Evolutionary conservation across 2,888 invertebrate genomes (phyloP).

Genomic region (Trissolcus japonicus): DNA sequence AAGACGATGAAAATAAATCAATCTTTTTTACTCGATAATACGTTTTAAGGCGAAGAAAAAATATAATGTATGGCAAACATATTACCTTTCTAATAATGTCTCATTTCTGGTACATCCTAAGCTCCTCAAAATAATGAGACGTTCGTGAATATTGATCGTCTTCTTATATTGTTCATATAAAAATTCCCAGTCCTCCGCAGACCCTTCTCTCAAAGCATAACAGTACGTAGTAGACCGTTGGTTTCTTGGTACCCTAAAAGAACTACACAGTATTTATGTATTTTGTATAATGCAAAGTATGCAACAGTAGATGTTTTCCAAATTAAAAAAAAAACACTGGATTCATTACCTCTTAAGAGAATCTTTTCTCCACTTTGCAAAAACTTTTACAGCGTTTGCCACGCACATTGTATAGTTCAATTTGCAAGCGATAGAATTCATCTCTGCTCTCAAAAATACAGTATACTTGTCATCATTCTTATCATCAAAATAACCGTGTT

Average conservation of each 20-base stretch:
- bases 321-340: too few species aligned
- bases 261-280: slow-evolving; percentile 34
- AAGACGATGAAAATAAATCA: too few species aligned
- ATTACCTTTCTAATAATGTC: slow-evolving; percentile 75
- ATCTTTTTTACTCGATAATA: too few species aligned
- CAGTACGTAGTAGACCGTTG: slow-evolving; percentile 82
- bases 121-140: slow-evolving; percentile 79
- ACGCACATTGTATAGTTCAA: slow-evolving; percentile 79
- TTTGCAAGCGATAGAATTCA: slow-evolving; percentile 80
- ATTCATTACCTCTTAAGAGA: too few species aligned
- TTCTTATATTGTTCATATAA: slow-evolving; percentile 81
- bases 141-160: slow-evolving; percentile 80
- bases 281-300: too few species aligned
- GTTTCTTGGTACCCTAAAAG: slow-evolving; percentile 80
- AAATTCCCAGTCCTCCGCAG: slow-evolving; percentile 83
- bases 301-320: too few species aligned
- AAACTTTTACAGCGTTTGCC: slow-evolving; percentile 73
- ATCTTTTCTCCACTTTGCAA: slow-evolving; percentile 75
- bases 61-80: too few species aligned
- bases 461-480: slow-evolving; percentile 77
- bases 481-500: slow-evolving; percentile 78
- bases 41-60: too few species aligned
- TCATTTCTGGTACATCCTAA: slow-evolving; percentile 78
- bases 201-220: slow-evolving; percentile 81
- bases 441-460: slow-evolving; percentile 78